Percentiles rank a stretch among this genome's conserved stretches.
Evolutionary conservation across 2,113 vertebrate species (phyloP).

Genomic region (Ammodytes dubius): DNA sequence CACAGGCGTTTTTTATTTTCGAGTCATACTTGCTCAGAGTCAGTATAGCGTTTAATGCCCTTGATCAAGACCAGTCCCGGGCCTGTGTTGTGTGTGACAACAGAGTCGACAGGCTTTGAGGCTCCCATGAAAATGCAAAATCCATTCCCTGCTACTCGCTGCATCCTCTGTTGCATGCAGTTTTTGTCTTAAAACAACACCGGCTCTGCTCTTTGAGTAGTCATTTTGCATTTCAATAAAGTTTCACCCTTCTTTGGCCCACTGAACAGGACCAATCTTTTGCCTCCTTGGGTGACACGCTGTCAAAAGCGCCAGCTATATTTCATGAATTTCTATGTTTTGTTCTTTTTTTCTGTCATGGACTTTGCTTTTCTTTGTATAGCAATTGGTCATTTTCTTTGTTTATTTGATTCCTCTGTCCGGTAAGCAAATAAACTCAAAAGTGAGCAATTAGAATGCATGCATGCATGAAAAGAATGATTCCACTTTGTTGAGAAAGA

Average conservation of each 20-base stretch:
- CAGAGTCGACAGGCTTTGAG: constrained; percentile 65
- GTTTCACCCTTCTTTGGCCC: constrained; percentile 70
- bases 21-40: constrained; percentile 30
- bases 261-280: constrained; percentile 72
- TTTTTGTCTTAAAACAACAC: constrained; percentile 79
- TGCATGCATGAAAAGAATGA: not conserved
- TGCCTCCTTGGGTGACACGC: constrained; percentile 63
- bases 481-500: not conserved
- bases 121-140: constrained; percentile 72
- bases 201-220: constrained; percentile 58
- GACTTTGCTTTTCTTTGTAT: constrained; percentile 54
- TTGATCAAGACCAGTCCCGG: constrained; percentile 70
- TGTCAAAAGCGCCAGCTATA: constrained; percentile 65
- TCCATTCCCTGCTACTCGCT: constrained; percentile 31
- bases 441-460: not conserved
- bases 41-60: constrained; percentile 66
- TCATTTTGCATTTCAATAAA: constrained; percentile 82
- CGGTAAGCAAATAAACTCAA: constrained; percentile 2
- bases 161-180: constrained; percentile 70
- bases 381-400: constrained; percentile 71
- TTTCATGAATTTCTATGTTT: constrained; percentile 77
- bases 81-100: constrained; percentile 63
- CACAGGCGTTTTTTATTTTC: constrained; percentile 31
- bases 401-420: constrained; percentile 55
- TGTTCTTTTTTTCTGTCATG: constrained; percentile 79